Percentiles rank a stretch among this genome's conserved stretches.
Evolutionary conservation across 2,113 vertebrate species (phyloP).

Genomic region (Peromyscus leucopus): DNA sequence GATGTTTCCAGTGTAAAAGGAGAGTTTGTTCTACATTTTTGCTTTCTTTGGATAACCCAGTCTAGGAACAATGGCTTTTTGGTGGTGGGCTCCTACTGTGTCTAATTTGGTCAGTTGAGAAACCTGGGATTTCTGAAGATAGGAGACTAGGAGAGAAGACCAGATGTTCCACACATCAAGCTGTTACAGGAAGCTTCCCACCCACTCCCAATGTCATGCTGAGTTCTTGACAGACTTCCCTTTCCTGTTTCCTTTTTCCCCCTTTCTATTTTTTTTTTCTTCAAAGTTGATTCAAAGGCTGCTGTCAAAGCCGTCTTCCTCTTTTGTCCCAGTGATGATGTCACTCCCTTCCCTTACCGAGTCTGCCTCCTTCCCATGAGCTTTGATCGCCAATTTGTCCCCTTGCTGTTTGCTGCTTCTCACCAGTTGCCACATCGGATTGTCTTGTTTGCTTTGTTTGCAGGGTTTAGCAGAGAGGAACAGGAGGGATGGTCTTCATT

Average conservation of each 20-base stretch:
- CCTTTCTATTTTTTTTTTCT: conserved; percentile 80
- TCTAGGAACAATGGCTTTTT: neutral
- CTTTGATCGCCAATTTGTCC: neutral
- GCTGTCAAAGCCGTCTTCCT: conserved; percentile 75
- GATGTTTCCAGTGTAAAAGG: neutral
- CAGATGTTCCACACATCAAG: conserved; percentile 80
- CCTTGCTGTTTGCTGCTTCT: neutral
- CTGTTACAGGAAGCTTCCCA: conserved; percentile 79
- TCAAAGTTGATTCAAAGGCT: conserved; percentile 77
- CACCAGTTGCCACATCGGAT: neutral
- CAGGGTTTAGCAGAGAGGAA: neutral
- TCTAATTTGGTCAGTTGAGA: neutral
- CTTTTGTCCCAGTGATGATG: conserved; percentile 70
- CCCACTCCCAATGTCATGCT: conserved; percentile 74
- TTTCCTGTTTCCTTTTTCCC: conserved; percentile 83
- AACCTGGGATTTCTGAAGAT: conserved; percentile 27
- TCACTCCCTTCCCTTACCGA: neutral
- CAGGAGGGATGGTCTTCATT: neutral
- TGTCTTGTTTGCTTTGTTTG: neutral
- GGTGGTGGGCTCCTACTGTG: neutral
- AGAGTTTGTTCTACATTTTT: neutral
- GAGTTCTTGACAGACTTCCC: conserved; percentile 76
- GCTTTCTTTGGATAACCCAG: neutral
- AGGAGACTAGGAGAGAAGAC: conserved; percentile 43
- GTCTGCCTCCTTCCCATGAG: conserved; percentile 32